Conservation (phyloP, 2,888 invertebrate genomes). For the Apotomis turbidana region DNA sequence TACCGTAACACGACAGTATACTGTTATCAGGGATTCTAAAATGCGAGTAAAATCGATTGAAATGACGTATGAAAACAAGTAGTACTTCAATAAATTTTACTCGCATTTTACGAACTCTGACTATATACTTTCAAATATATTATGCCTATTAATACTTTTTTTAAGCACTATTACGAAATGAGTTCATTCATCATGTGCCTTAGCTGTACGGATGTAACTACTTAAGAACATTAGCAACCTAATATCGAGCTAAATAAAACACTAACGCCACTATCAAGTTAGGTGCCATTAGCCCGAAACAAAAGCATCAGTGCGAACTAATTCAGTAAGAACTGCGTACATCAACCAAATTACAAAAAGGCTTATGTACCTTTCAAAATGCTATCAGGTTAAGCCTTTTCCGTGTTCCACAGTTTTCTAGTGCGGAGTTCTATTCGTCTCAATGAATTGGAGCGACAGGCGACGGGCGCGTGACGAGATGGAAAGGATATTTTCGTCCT, state of each 20-base stretch:
- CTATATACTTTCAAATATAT: too few species aligned
- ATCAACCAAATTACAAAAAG: background rate
- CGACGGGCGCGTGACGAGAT: conserved; percentile 55
- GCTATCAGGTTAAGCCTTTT: background rate
- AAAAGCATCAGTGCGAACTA: background rate
- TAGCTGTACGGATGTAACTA: background rate
- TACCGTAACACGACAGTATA: too few species aligned
- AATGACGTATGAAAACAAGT: too few species aligned
- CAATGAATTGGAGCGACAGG: conserved; percentile 68
- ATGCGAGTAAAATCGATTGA: too few species aligned
- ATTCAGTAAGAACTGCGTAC: conserved; percentile 17
- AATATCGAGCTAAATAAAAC: background rate
- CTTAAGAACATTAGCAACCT: background rate
- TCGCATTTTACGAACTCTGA: too few species aligned
- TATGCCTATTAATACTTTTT: too few species aligned
- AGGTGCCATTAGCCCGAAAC: conserved; percentile 2
- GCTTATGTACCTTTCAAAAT: background rate
- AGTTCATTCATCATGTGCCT: too few species aligned
- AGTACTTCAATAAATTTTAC: too few species aligned
- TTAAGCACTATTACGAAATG: too few species aligned
- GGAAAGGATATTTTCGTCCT: conserved; percentile 43
- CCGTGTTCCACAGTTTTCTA: background rate
- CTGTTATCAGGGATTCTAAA: too few species aligned
- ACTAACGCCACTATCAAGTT: background rate
- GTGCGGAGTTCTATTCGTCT: conserved; percentile 56